Base-by-base conservation (phyloP, 2,113 vertebrate genomes). In the Sinocyclocheilus maitianheensis region DNA sequence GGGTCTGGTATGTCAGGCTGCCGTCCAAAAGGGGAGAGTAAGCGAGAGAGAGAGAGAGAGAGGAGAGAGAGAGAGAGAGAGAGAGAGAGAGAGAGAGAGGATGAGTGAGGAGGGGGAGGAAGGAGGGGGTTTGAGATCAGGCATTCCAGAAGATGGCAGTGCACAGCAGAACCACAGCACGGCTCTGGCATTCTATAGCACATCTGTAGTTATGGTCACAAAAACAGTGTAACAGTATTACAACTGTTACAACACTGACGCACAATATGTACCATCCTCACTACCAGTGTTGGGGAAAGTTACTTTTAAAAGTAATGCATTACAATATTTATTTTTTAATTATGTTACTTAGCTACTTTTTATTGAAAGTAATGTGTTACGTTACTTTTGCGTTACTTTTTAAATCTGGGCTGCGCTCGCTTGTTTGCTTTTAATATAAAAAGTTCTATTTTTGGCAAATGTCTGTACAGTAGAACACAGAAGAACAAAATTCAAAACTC, bases 1-100 rank as follows among this genome's bases (percentile, higher is more conserved):
- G 96, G 96, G 96, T 96, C 96, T 95, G 96, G 96, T 96, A 96
- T 96, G 94, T 95, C 91, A 96, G 96, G 96, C 96, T 90, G 91
- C 91, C 90, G 90, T 97, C 96, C 97, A 97, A 95, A 90, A 89
- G 89, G 89, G 90, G 83, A 87, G 89, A 60, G 85, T 13, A 60
- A 75, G 30, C 2, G 30, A 34, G 30, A 34, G 30, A 34, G 30
- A 34, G 30, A 30, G 1, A 34, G 76, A 40, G 26, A 69, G 71
- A 26, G 85, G 65, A n/a, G 85, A 30, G 3, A 4, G 22, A 26
- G 75, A 5, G 75, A 77, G 80, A 34, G 76, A 40, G 26, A 69
- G 71, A 26, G 85, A 62, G 84, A 58, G 65, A n/a, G 85, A 30
- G 3, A 4, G 22, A 26, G 75, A 5, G 75, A 77, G 80, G 24